A percentile compares a stretch with the other conserved stretches of the same genome.
These are phyloP conservation scores for Poecilia velifera DNA, from an alignment of 2,797 vertebrate genomes.

Conservation along the genomic window DNA sequence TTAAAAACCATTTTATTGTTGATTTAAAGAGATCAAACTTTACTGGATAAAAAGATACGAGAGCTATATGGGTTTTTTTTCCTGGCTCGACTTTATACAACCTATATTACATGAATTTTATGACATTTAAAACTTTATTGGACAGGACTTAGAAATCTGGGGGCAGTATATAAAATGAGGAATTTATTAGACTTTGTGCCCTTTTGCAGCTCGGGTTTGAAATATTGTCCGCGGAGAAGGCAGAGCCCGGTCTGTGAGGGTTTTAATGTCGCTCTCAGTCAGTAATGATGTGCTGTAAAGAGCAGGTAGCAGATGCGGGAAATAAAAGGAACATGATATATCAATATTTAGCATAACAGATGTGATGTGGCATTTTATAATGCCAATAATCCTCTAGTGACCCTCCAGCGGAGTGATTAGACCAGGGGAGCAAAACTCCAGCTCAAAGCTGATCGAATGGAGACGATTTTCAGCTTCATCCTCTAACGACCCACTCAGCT, in stretches of 20 bases:
- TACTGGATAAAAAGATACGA: constrained; percentile 94
- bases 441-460: constrained; percentile 19
- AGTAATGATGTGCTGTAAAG: constrained; percentile 66
- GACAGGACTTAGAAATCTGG: constrained; percentile 96
- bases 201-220: constrained; percentile 88
- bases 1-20: constrained; percentile 96
- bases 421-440: constrained; percentile 18
- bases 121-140: constrained; percentile 99
- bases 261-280: constrained; percentile 52
- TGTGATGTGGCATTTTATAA: constrained; percentile 77
- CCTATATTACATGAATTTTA: constrained; percentile 93
- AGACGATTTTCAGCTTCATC: constrained; percentile 26
- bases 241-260: constrained; percentile 65
- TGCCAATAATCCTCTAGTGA: constrained; percentile 71
- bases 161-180: constrained; percentile 95
- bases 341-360: constrained; percentile 75
- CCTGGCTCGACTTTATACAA: constrained; percentile 88
- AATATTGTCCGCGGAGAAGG: constrained; percentile 81
- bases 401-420: constrained; percentile 57
- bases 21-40: constrained; percentile 99
- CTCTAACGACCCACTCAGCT: constrained; percentile 28
- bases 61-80: constrained; percentile 83
- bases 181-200: constrained; percentile 92
- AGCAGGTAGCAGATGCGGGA: constrained; percentile 70
- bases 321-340: constrained; percentile 75